phyloP scores from a whole-genome alignment of 2,113 vertebrate species.

The Hyaena hyaena region DNA sequence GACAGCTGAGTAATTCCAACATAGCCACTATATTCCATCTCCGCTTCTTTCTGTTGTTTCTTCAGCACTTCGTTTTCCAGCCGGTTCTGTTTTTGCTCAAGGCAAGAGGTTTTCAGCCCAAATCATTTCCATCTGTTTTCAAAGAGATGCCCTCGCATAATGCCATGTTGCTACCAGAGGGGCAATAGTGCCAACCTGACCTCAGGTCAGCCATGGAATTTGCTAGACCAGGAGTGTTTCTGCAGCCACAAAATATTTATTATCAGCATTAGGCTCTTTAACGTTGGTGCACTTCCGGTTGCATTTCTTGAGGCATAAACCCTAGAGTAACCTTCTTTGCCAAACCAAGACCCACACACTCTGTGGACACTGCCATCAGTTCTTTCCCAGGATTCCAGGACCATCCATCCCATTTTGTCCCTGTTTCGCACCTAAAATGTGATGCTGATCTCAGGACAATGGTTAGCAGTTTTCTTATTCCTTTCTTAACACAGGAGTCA shows the following conservation, averaged over 20 bases:
- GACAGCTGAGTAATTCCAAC: neutral
- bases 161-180: neutral
- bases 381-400: neutral
- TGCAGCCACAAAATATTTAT: neutral
- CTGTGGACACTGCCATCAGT: neutral
- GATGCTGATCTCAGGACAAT: neutral
- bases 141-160: neutral
- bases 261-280: neutral
- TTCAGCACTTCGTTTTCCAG: neutral
- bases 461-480: neutral
- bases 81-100: neutral
- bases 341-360: neutral
- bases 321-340: neutral
- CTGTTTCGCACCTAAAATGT: neutral
- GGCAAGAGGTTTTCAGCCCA: neutral
- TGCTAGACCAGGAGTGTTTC: neutral
- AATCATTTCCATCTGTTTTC: conserved; percentile 23
- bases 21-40: fast-evolving
- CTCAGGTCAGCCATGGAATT: neutral
- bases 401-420: neutral
- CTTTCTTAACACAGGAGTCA: neutral
- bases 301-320: neutral
- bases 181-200: neutral
- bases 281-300: neutral
- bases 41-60: neutral